phyloP scores from a whole-genome alignment of 2,888 invertebrate species.

The Cosmia trapezina region DNA sequence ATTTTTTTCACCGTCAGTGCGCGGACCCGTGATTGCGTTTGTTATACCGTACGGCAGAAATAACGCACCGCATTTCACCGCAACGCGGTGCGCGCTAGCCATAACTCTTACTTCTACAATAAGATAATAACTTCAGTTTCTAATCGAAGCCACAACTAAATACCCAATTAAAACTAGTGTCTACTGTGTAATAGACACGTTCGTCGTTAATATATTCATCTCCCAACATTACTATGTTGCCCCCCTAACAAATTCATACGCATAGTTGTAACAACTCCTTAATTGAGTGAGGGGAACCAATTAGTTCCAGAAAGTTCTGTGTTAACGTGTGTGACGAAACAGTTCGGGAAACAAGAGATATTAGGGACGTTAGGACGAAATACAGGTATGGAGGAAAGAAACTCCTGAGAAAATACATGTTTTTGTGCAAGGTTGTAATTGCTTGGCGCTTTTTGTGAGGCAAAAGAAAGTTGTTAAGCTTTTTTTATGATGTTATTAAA shows the following conservation, averaged over 20 bases:
- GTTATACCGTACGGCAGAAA: too few relatives aligned
- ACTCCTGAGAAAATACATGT: conserved; percentile 5
- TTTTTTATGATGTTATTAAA: neutral
- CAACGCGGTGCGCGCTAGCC: too few relatives aligned
- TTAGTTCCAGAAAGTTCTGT: conserved; percentile 35
- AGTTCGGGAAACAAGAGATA: conserved; percentile 7
- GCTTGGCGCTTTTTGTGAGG: conserved; percentile 9
- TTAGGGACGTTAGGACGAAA: neutral
- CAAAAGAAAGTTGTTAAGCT: neutral
- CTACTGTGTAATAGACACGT: neutral
- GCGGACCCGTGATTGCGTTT: too few relatives aligned
- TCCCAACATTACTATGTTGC: conserved; percentile 12
- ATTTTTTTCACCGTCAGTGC: too few relatives aligned
- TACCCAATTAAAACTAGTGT: conserved; percentile 13
- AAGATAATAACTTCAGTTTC: neutral
- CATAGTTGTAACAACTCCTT: conserved; percentile 42
- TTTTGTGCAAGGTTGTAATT: conserved; percentile 17
- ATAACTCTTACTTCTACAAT: neutral
- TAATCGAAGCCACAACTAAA: neutral
- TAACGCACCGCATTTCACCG: too few relatives aligned
- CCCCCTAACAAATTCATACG: conserved; percentile 27
- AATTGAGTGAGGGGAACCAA: conserved; percentile 36
- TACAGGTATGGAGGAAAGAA: neutral
- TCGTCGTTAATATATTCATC: conserved; percentile 32
- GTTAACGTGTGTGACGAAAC: conserved; percentile 6